phyloP scores from a whole-genome alignment of 2,797 vertebrate genomes.

The Coccyzus lansbergi region DNA sequence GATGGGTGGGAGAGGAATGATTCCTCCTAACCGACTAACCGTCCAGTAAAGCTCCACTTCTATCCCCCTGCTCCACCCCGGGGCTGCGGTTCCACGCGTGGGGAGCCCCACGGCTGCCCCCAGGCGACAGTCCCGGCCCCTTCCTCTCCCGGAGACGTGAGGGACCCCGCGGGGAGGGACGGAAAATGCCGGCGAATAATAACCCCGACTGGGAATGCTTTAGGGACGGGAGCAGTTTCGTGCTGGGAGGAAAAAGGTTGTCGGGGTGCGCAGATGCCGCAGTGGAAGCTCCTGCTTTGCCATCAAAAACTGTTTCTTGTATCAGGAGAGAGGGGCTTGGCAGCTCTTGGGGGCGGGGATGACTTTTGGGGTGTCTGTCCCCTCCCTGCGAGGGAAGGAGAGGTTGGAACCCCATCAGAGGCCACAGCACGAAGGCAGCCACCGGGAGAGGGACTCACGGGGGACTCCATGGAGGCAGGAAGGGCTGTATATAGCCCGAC shows the following conservation, averaged over 20 bases:
- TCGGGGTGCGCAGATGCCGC: no score
- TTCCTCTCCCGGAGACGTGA: neutral
- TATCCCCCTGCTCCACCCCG: neutral
- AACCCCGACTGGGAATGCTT: no score
- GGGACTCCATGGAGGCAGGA: no score
- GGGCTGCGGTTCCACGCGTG: neutral
- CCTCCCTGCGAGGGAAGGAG: neutral
- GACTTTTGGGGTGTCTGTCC: neutral
- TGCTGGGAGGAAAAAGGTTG: no score
- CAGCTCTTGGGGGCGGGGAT: no score
- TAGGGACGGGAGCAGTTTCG: no score
- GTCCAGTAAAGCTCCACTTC: neutral
- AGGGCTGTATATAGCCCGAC: neutral
- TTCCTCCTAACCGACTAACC: no score
- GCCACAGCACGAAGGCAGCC: neutral
- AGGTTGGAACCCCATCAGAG: neutral
- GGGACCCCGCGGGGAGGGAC: no score
- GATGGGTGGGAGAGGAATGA: neutral
- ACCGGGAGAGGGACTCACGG: neutral
- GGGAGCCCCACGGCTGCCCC: constrained; percentile 10
- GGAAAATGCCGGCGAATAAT: no score
- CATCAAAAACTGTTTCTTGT: no score
- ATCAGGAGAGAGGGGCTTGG: no score
- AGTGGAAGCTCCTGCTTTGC: no score
- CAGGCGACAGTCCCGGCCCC: neutral